Base-by-base conservation (phyloP, 2,797 vertebrate genomes). In the Leptoclinus maculatus region DNA sequence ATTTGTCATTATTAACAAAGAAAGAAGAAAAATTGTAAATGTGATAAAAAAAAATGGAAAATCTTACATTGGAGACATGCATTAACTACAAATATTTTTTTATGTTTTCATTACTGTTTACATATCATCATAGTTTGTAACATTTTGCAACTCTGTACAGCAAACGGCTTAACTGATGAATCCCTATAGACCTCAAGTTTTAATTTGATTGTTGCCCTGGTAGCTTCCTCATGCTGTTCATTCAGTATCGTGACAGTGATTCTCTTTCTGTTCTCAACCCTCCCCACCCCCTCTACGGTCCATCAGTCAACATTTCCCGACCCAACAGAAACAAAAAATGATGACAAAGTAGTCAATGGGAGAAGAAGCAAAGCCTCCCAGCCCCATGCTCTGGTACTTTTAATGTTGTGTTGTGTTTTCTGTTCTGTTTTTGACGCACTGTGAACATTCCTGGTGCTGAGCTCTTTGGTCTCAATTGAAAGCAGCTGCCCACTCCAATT, bases 401-500 rank as follows among this genome's bases (percentile, higher is more conserved):
- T 76, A 76, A 80, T 79, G 75, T 74, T 64, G 79, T 77, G 58
- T 84, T 83, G 79, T 83, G 73, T 83, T 85, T 78, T 86, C 38
- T 84, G 76, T 82, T 82, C 71, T 71, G 68, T 71, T 85, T 76
- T 73, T 51, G 66, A 82, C 76, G 79, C 75, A 41, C 80, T 65
- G 74, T 79, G 83, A 87, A 85, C 85, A 87, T 91, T 93, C 83
- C 47, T 77, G 75, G 66, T 66, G 23, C 71, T 74, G 71, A 78
- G 70, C 29, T 83, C 78, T 88, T 86, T 82, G 66, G 83, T 82
- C 84, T 89, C 82, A 90, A 91, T 90, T 91, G 80, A 85, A 89
- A 91, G 83, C 91, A 91, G 91, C 89, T 89, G 90, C 70, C 79
- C 64, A 75, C 88, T 86, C 82, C 74, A 62, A 76, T 76, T 86